Evolutionary conservation across 2,113 vertebrate species (phyloP), one percentile per base, ranked within the genome.

Genomic region (Corythoichthys haematopterus): DNA sequence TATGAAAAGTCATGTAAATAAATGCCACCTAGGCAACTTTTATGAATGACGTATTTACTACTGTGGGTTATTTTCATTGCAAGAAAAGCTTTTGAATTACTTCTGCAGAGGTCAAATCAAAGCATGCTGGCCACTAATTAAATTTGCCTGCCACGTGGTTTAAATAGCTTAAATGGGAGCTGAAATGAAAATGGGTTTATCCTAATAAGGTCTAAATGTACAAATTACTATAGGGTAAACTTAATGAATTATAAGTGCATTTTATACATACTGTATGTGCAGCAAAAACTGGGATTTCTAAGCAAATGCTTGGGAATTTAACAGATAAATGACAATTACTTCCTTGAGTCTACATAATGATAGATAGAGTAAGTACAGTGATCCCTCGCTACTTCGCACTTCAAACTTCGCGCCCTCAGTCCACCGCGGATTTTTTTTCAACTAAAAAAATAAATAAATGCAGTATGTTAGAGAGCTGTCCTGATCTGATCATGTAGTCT

Each of bases 111-210:
- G 64, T 60, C 76, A 74, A 64, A 70, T 68, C 36, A 72, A 79
- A 46, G 57, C 64, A 69, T 69, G 67, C 61, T 55, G 48, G 66
- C 45, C 56, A 36, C 53, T 83, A 78, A 87, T 87, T 78, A 83
- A 72, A 87, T 89, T 86, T 82, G 8, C 15, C 61, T 55, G 67
- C 68, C 78, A 82, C 83, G 73, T 80, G 72, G 55, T 64, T 65
- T 40, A 51, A 62, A 68, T 7, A 67, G 63, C 53, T 69, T 61
- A 68, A 40, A 70, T 75, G 51, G 64, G 43, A 68, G 50, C 36
- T 7, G 46, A 69, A 58, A 61, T 5, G 12, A 61, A 16, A 4
- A 46, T 65, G 61, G 48, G 62, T 3, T 70, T 33, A 20, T 68
- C 40, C 20, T 53, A n/a, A 76, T 64, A 13, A 50, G 20, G 15